Conservation (phyloP, 2,113 vertebrate species). For the Alethe castanea region DNA sequence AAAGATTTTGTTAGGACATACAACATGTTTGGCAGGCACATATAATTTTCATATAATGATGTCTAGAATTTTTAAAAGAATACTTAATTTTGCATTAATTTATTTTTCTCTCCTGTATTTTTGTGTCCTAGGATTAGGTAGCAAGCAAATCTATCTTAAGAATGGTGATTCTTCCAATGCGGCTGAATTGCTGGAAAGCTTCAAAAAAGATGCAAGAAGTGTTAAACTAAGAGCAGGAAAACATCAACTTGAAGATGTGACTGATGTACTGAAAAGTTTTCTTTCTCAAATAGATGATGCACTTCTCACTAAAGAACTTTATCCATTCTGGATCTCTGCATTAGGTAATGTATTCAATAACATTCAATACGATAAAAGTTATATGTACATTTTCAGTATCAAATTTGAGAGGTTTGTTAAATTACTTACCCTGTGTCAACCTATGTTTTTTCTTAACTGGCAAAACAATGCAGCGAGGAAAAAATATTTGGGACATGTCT, state of each 20-base stretch:
- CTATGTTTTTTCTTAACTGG: neutral
- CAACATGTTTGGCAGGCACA: neutral
- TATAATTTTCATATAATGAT: neutral
- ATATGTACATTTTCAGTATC: neutral
- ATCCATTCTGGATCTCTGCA: constrained; percentile 93
- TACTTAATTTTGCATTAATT: neutral
- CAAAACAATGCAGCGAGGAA: neutral
- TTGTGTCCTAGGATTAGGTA: constrained; percentile 82
- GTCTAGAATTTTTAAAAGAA: neutral
- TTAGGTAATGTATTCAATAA: constrained; percentile 75
- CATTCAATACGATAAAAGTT: neutral
- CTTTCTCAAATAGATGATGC: constrained; percentile 88
- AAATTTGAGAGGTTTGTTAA: neutral
- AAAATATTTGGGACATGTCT: neutral
- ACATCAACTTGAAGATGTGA: constrained; percentile 88
- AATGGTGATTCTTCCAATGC: constrained; percentile 77
- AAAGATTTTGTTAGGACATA: neutral
- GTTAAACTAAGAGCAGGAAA: constrained; percentile 89
- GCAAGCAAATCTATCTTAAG: constrained; percentile 86
- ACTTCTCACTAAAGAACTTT: constrained; percentile 91
- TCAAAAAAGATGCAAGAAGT: constrained; percentile 87
- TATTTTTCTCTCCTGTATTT: neutral
- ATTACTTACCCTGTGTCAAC: neutral
- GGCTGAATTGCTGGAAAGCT: constrained; percentile 82
- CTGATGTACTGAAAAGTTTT: constrained; percentile 87